A percentile compares a stretch with the other conserved stretches of the same genome.
Conservation (phyloP, 2,888 invertebrate genomes). For the Plebejus argus region DNA sequence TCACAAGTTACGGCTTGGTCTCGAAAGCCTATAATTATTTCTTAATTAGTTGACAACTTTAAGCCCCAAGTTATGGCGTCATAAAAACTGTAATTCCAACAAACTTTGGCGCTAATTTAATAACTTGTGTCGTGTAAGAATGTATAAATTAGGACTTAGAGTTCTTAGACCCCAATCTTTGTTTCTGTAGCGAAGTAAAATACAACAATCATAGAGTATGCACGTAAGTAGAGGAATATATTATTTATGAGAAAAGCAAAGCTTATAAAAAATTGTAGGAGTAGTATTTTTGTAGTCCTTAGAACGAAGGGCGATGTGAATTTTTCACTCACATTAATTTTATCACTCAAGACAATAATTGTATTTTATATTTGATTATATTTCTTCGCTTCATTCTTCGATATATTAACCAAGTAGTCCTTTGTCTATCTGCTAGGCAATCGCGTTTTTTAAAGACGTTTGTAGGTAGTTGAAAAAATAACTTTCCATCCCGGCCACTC, state of each 20-base stretch:
- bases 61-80: not conserved
- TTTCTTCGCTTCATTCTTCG: no score
- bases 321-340: no score
- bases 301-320: no score
- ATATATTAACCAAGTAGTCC: no score
- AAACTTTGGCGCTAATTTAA: not conserved
- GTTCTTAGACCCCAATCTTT: not conserved
- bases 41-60: not conserved
- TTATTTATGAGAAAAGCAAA: not conserved
- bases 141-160: constrained; percentile 16
- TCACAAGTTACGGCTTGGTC: not conserved
- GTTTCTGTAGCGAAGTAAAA: constrained; percentile 8
- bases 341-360: no score
- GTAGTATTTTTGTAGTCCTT: not conserved
- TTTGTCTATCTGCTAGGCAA: no score
- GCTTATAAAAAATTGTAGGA: not conserved
- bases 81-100: not conserved
- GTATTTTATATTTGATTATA: no score
- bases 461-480: no score
- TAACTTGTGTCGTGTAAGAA: constrained; percentile 1
- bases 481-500: no score
- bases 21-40: not conserved
- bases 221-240: not conserved
- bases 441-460: no score
- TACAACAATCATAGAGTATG: not conserved